Conservation (phyloP, 2,888 invertebrate genomes). For the Alcis repandata region DNA sequence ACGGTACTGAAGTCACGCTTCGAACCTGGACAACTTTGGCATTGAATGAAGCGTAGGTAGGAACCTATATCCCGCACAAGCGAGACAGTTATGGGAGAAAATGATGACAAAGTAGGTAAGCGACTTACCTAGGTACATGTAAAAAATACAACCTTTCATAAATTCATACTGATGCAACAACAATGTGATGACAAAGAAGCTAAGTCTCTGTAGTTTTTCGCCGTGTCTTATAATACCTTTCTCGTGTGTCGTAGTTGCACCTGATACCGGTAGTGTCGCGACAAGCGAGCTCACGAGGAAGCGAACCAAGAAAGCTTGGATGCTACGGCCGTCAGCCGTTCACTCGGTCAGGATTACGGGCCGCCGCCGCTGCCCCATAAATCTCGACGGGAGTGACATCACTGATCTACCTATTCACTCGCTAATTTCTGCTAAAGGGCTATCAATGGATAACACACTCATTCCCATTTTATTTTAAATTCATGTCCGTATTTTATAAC, state of each 20-base stretch:
- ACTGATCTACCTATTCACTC: constrained; percentile 72
- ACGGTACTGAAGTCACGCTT: no score
- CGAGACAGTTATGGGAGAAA: no score
- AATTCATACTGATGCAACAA: no score
- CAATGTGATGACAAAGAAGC: no score
- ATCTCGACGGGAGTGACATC: constrained; percentile 70
- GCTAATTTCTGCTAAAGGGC: constrained; percentile 79
- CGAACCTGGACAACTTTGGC: no score
- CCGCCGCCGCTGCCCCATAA: constrained; percentile 69
- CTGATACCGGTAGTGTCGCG: not conserved
- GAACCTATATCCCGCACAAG: no score
- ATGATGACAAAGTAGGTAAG: no score
- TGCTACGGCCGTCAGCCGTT: constrained; percentile 47
- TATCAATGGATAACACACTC: constrained; percentile 63
- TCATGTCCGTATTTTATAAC: not conserved
- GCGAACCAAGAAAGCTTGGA: constrained; percentile 32
- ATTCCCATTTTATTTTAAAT: not conserved
- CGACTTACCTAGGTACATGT: no score
- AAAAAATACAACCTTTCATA: no score
- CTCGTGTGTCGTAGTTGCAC: not conserved
- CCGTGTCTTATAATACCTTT: not conserved
- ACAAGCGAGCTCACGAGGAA: constrained; percentile 2
- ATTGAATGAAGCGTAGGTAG: no score
- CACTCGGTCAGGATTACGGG: constrained; percentile 60
- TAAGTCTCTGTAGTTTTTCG: no score